Percentiles rank a stretch among this genome's conserved stretches.
phyloP scores from a whole-genome alignment of 2,113 vertebrate species.

The Synodontis membranacea region DNA sequence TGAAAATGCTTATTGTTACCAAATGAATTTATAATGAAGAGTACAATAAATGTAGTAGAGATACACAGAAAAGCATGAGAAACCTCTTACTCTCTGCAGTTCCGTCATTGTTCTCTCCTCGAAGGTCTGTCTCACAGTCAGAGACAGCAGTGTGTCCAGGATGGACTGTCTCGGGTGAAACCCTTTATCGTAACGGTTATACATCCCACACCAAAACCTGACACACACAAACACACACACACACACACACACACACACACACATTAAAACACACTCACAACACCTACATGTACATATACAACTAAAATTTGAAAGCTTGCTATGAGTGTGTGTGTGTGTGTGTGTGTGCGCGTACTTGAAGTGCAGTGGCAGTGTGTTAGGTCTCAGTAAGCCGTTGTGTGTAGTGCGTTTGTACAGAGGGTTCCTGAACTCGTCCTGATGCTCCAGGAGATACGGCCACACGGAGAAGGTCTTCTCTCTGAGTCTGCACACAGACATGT shows the following conservation, averaged over 20 bases:
- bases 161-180: slow-evolving; percentile 78
- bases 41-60: not conserved
- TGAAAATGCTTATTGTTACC: not conserved
- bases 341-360: slow-evolving; percentile 71
- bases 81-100: slow-evolving; percentile 71
- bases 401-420: slow-evolving; percentile 72
- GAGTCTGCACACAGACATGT: slow-evolving; percentile 63
- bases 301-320: not conserved
- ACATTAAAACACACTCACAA: not conserved
- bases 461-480: slow-evolving; percentile 79
- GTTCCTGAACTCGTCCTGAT: slow-evolving; percentile 74
- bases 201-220: slow-evolving; percentile 84
- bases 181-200: slow-evolving; percentile 79
- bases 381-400: slow-evolving; percentile 70
- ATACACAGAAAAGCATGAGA: not conserved
- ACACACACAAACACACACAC: slow-evolving; percentile 17
- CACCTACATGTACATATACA: not conserved
- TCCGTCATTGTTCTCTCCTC: slow-evolving; percentile 65
- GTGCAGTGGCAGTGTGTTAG: slow-evolving; percentile 76
- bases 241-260: not conserved
- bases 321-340: not conserved
- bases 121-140: slow-evolving; percentile 61
- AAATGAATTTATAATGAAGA: not conserved
- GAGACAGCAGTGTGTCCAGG: slow-evolving; percentile 71
- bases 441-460: slow-evolving; percentile 79